Evolutionary conservation across 2,113 vertebrate species (phyloP).

Genomic region (Nymphicus hollandicus): DNA sequence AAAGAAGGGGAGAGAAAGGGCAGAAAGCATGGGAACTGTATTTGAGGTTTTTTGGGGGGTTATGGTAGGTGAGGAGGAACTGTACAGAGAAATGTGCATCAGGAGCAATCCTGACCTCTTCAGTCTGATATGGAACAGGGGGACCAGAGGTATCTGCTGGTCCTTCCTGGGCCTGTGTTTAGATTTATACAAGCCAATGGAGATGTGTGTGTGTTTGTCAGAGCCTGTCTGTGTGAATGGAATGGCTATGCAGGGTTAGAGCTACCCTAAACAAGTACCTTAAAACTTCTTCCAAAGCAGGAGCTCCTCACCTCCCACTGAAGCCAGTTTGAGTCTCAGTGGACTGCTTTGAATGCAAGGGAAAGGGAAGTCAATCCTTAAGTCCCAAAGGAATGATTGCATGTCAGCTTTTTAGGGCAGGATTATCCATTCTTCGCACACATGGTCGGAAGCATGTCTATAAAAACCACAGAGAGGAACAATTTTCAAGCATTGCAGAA

Average conservation of each 20-base stretch:
- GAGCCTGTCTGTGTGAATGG: neutral
- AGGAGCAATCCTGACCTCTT: neutral
- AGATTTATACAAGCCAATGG: neutral
- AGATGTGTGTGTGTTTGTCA: neutral
- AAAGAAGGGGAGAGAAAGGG: neutral
- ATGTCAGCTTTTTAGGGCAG: neutral
- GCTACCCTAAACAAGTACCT: neutral
- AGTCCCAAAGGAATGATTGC: neutral
- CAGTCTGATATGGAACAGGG: neutral
- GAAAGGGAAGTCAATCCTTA: neutral
- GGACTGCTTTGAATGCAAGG: neutral
- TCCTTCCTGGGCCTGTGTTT: neutral
- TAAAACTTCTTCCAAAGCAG: neutral
- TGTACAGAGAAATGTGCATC: neutral
- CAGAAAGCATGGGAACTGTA: neutral
- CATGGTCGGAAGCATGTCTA: neutral
- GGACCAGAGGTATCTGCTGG: rapidly evolving
- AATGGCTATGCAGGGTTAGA: neutral
- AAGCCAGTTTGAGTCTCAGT: neutral
- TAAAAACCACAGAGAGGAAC: neutral
- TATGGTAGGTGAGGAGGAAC: neutral
- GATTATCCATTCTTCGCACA: neutral
- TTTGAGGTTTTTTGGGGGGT: neutral
- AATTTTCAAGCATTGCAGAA: neutral
- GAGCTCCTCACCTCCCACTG: neutral